A percentile compares a stretch with the other conserved stretches of the same genome.
Evolutionary conservation across 2,113 vertebrate genomes (phyloP).

Genomic region (Gallinago media): DNA sequence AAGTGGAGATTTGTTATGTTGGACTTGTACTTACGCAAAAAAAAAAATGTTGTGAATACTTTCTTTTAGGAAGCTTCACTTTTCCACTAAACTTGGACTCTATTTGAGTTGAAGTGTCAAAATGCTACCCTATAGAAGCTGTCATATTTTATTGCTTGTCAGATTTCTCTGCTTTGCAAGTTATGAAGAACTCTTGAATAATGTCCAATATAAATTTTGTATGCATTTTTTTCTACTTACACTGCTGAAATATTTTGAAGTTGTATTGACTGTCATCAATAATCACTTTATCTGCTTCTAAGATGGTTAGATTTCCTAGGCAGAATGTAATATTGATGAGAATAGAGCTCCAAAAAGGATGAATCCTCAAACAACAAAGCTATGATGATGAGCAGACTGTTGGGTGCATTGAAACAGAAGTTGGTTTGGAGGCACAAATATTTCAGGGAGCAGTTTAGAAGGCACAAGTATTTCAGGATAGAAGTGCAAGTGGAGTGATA

Average conservation of each 20-base stretch:
- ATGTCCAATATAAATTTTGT: neutral
- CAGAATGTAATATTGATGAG: neutral
- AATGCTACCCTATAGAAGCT: neutral
- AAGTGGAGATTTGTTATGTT: neutral
- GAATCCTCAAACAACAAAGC: neutral
- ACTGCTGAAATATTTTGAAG: neutral
- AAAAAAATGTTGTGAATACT: neutral
- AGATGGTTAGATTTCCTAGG: neutral
- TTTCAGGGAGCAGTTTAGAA: neutral
- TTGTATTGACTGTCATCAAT: neutral
- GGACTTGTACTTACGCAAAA: neutral
- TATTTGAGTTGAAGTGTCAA: neutral
- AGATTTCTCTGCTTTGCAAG: neutral
- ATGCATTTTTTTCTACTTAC: neutral
- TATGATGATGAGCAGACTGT: neutral
- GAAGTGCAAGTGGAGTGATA: neutral
- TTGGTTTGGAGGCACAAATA: neutral
- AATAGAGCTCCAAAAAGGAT: neutral
- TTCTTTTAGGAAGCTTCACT: neutral
- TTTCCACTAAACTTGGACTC: neutral
- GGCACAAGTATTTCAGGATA: neutral
- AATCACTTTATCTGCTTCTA: slow-evolving; percentile 2
- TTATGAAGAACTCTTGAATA: neutral
- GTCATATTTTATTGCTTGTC: neutral
- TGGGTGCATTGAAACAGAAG: neutral